These are phyloP conservation scores for Miniopterus natalensis DNA, from an alignment of 2,113 vertebrate genomes.

Conservation along the genomic window DNA sequence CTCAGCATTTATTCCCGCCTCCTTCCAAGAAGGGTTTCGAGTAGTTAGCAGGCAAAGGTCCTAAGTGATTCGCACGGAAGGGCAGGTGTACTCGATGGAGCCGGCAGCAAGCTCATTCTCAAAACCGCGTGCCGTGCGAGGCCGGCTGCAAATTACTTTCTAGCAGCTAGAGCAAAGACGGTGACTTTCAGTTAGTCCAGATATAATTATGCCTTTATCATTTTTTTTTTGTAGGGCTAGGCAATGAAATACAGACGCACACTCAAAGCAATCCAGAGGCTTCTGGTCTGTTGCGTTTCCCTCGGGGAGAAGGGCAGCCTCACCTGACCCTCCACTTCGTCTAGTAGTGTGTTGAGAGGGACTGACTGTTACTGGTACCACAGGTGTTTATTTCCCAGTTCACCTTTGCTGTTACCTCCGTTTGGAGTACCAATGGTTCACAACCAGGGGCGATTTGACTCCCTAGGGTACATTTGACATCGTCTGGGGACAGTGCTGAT, in stretches of 20 bases:
- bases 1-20: not conserved
- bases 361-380: not conserved
- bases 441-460: not conserved
- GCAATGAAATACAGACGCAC: not conserved
- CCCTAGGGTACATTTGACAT: not conserved
- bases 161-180: not conserved
- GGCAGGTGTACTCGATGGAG: not conserved
- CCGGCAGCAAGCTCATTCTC: not conserved
- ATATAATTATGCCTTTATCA: constrained; percentile 3
- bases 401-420: not conserved
- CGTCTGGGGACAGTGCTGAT: not conserved
- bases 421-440: not conserved
- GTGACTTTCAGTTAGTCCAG: not conserved
- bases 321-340: not conserved
- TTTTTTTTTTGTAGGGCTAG: not conserved
- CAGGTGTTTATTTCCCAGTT: not conserved
- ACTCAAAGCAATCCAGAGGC: not conserved
- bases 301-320: not conserved
- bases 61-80: not conserved
- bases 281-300: not conserved
- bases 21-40: not conserved
- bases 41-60: not conserved
- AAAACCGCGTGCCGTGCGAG: not conserved
- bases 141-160: not conserved
- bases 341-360: not conserved